phyloP scores from a whole-genome alignment of 2,888 invertebrate species.

The Erebia aethiops region DNA sequence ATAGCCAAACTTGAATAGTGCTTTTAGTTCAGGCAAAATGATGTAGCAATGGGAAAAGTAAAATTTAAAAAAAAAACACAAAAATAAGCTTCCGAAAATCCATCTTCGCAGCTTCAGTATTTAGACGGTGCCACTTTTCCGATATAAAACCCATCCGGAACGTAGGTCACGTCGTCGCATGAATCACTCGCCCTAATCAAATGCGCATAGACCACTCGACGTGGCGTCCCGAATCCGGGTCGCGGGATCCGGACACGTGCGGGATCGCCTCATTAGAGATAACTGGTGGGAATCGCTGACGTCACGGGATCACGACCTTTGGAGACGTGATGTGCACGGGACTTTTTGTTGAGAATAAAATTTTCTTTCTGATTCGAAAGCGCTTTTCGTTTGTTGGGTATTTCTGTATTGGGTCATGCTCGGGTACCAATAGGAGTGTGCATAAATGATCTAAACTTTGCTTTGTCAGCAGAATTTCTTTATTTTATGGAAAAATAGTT shows the following conservation, averaged over 20 bases:
- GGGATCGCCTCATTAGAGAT: slow-evolving; percentile 56
- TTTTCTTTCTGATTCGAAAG: slow-evolving; percentile 8
- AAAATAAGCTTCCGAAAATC: background rate
- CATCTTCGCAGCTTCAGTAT: background rate
- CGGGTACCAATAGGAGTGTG: background rate
- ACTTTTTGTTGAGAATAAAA: slow-evolving; percentile 5
- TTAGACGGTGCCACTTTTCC: background rate
- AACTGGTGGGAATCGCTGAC: slow-evolving; percentile 60
- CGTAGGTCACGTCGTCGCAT: slow-evolving; percentile 24
- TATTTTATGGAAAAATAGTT: background rate
- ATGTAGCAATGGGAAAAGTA: too few relatives aligned
- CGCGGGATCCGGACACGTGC: slow-evolving; percentile 43
- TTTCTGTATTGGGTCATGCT: background rate
- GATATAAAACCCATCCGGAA: slow-evolving; percentile 5
- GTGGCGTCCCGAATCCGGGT: slow-evolving; percentile 32
- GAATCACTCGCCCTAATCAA: slow-evolving; percentile 37
- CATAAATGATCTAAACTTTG: too few relatives aligned
- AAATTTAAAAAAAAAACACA: background rate
- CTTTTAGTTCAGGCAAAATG: too few relatives aligned
- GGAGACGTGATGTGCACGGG: slow-evolving; percentile 11
- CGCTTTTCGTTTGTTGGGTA: background rate
- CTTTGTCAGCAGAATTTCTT: too few relatives aligned
- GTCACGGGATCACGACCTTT: slow-evolving; percentile 43
- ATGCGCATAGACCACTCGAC: slow-evolving; percentile 35
- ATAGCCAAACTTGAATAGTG: too few relatives aligned